phyloP scores from a whole-genome alignment of 2,113 vertebrate genomes.

The Trogon surrucura region DNA sequence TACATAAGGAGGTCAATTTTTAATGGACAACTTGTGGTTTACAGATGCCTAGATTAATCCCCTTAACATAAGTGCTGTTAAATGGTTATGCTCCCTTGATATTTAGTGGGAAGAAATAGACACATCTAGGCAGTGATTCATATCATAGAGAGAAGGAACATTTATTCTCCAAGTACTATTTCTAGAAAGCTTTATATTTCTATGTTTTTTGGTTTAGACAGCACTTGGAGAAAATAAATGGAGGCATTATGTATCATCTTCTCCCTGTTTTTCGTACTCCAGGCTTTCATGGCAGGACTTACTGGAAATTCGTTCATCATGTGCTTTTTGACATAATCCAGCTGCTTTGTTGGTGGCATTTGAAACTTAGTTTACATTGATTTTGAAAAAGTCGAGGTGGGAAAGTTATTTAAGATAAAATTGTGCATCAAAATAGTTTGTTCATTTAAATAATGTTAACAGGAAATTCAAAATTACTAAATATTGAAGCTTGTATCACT shows the following conservation, averaged over 20 bases:
- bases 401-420: background rate
- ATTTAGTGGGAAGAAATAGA: background rate
- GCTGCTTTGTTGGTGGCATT: background rate
- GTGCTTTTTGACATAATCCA: conserved; percentile 36
- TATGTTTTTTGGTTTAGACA: conserved; percentile 60
- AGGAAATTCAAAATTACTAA: background rate
- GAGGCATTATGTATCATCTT: conserved; percentile 76
- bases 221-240: conserved; percentile 63
- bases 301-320: conserved; percentile 75
- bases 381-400: background rate
- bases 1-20: background rate
- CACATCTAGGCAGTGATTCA: background rate
- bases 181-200: conserved; percentile 40
- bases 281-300: conserved; percentile 65
- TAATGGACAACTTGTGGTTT: background rate
- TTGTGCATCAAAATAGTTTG: background rate
- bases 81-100: background rate
- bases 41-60: background rate
- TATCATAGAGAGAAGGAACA: background rate
- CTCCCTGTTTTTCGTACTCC: conserved; percentile 58
- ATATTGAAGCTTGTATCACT: background rate
- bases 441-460: background rate
- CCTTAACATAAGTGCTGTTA: background rate
- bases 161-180: conserved; percentile 20
- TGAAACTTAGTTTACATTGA: background rate